Conservation (phyloP, 2,797 vertebrate genomes). For the Galago senegalensis region DNA sequence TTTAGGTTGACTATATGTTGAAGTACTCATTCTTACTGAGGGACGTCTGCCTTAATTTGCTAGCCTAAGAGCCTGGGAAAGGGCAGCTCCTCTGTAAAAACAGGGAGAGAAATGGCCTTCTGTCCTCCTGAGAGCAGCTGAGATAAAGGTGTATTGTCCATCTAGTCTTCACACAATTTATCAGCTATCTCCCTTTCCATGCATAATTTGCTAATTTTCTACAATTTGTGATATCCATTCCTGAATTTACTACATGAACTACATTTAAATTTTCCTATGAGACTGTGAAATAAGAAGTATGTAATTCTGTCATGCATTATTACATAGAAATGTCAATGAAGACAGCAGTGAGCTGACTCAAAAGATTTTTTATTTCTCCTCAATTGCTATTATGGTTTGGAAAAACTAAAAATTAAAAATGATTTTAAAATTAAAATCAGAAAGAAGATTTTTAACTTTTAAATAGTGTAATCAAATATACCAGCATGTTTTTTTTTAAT, state of each 20-base stretch:
- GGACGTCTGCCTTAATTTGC: neutral
- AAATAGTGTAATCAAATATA: slow-evolving; percentile 9
- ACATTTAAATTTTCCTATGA: slow-evolving; percentile 17
- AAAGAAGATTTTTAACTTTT: slow-evolving; percentile 54
- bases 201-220: neutral
- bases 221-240: neutral
- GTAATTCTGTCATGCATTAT: neutral
- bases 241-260: neutral
- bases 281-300: neutral
- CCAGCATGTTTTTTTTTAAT: neutral
- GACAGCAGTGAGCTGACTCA: neutral
- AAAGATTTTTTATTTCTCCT: neutral
- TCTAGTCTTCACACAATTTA: neutral
- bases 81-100: neutral
- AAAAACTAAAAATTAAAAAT: neutral
- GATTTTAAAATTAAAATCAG: slow-evolving; percentile 59
- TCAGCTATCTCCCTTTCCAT: neutral
- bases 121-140: neutral
- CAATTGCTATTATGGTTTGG: slow-evolving; percentile 3
- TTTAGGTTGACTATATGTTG: neutral
- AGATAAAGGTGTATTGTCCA: neutral
- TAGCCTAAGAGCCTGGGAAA: neutral
- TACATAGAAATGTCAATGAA: neutral
- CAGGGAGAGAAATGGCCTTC: neutral
- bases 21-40: neutral